phyloP scores from a whole-genome alignment of 1,140 invertebrate genomes.

The Neelides sp. region DNA sequence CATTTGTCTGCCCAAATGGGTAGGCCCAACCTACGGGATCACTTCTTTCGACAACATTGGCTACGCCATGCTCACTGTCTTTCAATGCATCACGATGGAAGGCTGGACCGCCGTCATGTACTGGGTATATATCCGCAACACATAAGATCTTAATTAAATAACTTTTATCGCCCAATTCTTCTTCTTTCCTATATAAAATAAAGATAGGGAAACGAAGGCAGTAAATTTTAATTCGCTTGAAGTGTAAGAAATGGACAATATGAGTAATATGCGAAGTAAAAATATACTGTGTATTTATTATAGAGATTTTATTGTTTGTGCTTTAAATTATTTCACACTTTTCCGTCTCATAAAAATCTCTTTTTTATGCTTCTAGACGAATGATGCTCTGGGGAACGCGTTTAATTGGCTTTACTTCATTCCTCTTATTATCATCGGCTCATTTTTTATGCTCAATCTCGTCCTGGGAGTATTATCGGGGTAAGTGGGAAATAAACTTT shows the following conservation, averaged over 20 bases:
- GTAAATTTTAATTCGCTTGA: too few species aligned
- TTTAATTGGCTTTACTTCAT: conserved; percentile 99
- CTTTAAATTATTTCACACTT: too few species aligned
- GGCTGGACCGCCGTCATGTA: conserved; percentile 99
- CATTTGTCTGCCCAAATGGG: conserved; percentile 80
- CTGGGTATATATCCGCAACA: conserved; percentile 93
- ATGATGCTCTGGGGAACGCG: conserved; percentile 92
- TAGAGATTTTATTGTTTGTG: too few species aligned
- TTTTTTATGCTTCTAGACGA: conserved; percentile 79
- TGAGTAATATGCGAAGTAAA: too few species aligned
- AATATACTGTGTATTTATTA: too few species aligned
- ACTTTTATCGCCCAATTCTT: too few species aligned
- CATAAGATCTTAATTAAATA: too few species aligned
- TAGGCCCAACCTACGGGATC: conserved; percentile 85
- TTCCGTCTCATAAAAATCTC: too few species aligned
- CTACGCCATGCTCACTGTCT: conserved; percentile 99
- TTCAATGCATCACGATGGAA: conserved; percentile 99
- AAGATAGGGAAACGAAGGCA: too few species aligned
- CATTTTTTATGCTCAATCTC: conserved; percentile 99
- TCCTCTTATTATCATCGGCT: conserved; percentile 98
- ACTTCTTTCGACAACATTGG: conserved; percentile 98
- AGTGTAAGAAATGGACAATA: too few species aligned
- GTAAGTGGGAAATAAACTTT: too few species aligned
- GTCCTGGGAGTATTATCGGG: conserved; percentile 99
- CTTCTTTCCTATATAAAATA: too few species aligned